Percentiles rank a stretch among this genome's conserved stretches.
Conservation (phyloP, 2,113 vertebrate species). For the Sceloporus undulatus region DNA sequence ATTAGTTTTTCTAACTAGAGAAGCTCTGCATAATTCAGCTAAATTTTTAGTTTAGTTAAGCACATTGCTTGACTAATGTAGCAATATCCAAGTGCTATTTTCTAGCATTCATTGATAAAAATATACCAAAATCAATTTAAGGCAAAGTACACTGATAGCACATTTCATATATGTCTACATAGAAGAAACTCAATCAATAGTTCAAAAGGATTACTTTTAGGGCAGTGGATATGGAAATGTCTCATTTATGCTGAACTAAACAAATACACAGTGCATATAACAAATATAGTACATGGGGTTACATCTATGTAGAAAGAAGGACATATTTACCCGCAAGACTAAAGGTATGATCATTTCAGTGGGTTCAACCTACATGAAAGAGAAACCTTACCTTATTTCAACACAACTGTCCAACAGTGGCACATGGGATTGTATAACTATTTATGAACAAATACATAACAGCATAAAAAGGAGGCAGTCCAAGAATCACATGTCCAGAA, state of each 20-base stretch:
- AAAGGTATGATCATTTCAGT: background rate
- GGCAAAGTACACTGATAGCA: too few relatives aligned
- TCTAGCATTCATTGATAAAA: background rate
- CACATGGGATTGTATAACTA: background rate
- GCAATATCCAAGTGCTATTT: background rate
- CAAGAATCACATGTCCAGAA: constrained; percentile 5
- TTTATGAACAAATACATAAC: constrained; percentile 18
- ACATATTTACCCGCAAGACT: background rate
- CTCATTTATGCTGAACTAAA: background rate
- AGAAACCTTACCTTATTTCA: background rate
- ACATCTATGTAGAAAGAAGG: background rate
- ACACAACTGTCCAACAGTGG: background rate
- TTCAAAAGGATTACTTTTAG: background rate
- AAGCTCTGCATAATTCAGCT: background rate
- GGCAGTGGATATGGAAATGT: background rate
- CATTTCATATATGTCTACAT: too few relatives aligned
- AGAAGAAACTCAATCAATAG: too few relatives aligned
- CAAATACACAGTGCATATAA: background rate
- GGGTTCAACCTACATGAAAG: background rate
- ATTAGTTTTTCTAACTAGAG: background rate
- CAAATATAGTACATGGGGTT: background rate
- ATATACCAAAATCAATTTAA: too few relatives aligned
- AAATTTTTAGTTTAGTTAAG: background rate
- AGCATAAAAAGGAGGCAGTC: background rate
- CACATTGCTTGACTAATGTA: background rate